Base-by-base conservation (phyloP, 53 echinoderm and acorn worm species). In the Luidia sarsii region DNA sequence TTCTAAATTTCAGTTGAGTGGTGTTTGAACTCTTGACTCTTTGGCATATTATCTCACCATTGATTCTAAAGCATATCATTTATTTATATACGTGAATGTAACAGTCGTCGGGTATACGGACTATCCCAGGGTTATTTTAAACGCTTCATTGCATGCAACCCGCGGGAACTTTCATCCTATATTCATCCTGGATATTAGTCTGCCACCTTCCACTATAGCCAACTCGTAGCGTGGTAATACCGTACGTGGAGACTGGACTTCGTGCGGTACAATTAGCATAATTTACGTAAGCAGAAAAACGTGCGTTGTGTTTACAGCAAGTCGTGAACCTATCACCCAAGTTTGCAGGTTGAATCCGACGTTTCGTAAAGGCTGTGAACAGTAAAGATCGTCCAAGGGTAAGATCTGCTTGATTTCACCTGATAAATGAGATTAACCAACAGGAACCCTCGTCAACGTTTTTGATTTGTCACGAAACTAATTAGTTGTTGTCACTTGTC, bases 81-180 rank as follows among this genome's bases (percentile, higher is more conserved):
- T 15, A 10, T 8, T 10, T 46, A 46, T 46, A 15, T 46, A 46
- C 8, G 8, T 46, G 8, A 10, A 46, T 46, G 15, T 10, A 46
- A 46, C 46, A 46, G 46, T 46, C 46, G 46, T 46, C 46, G 46
- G 15, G 15, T 10, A 8, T 46, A 8, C 8, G 15, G 15, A 46
- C 8, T 10, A 15, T 46, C 46, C 8, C 46, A 46, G 46, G 46
- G 46, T 8, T 46, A 8, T 8, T 10, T 8, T 46, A 46, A 46
- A 46, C 46, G 15, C 46, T 8, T 10, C 8, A 10, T 8, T 46
- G 8, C 15, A 46, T 46, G 28, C 59, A 4, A 3, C 5, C 69
- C 70, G 70, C 70, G 70, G 70, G 70, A 70, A 70, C 27, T 18
- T 67, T 50, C n/a, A n/a, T n/a, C n/a, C n/a, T n/a, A n/a, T n/a